phyloP scores from a whole-genome alignment of 2,113 vertebrate genomes.

The Labeo rohita region DNA sequence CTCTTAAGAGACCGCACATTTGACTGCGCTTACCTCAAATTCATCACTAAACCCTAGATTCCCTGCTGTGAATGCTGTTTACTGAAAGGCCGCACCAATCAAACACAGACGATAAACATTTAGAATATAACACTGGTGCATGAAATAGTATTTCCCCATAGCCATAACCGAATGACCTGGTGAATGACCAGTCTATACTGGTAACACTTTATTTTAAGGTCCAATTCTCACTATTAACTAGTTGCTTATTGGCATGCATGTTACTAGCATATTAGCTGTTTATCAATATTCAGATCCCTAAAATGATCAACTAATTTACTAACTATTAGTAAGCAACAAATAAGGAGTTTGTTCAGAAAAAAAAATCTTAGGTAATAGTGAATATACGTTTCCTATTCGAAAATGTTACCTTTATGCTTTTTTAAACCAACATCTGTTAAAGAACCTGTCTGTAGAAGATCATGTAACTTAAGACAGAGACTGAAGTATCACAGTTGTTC shows the following conservation, averaged over 20 bases:
- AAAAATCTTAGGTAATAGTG: too few species aligned
- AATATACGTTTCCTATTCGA: too few species aligned
- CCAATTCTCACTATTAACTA: too few species aligned
- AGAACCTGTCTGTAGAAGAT: not conserved
- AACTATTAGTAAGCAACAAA: too few species aligned
- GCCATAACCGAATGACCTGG: not conserved
- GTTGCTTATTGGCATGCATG: too few species aligned
- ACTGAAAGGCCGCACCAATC: slow-evolving; percentile 33
- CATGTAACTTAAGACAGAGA: not conserved
- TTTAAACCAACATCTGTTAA: not conserved
- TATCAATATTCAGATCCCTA: too few species aligned
- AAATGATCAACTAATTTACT: too few species aligned
- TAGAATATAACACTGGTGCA: slow-evolving; percentile 16
- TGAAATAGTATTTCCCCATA: not conserved
- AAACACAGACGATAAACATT: slow-evolving; percentile 34
- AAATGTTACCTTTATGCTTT: not conserved
- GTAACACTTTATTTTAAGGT: too few species aligned
- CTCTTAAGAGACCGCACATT: slow-evolving; percentile 53
- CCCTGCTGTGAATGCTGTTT: slow-evolving; percentile 46
- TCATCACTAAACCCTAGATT: slow-evolving; percentile 35
- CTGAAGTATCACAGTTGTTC: not conserved
- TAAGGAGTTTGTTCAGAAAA: too few species aligned
- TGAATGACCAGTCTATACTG: not conserved
- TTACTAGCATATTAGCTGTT: too few species aligned
- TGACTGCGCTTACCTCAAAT: slow-evolving; percentile 47